Evolutionary conservation across 2,113 vertebrate genomes (phyloP).

Genomic region (Rhinopomastus cyanomelas): DNA sequence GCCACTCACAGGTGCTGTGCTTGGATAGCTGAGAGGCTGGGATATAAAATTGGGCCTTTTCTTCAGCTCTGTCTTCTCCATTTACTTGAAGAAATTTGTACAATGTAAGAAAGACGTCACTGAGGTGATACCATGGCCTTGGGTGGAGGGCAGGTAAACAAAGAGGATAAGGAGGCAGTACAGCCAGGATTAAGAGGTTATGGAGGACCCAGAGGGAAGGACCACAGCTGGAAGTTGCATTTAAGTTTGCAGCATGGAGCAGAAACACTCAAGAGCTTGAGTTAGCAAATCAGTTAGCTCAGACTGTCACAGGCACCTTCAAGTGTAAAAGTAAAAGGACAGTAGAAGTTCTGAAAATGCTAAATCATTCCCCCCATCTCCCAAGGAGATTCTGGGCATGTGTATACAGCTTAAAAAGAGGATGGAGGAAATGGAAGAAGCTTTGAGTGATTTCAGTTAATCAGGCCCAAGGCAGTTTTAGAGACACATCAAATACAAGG

Average conservation of each 20-base stretch:
- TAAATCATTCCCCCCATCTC: neutral
- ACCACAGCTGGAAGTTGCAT: neutral
- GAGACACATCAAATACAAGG: neutral
- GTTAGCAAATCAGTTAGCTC: neutral
- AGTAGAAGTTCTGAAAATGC: neutral
- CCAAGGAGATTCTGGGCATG: neutral
- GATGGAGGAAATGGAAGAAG: constrained; percentile 46
- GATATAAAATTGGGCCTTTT: neutral
- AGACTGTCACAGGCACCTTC: neutral
- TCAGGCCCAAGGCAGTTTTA: constrained; percentile 4
- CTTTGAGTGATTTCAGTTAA: neutral
- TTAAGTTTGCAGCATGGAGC: neutral
- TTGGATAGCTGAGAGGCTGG: neutral
- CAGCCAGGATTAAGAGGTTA: neutral
- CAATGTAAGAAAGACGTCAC: neutral
- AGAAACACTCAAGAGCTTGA: neutral
- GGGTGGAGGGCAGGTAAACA: neutral
- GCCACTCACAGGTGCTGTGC: neutral
- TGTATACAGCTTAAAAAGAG: constrained; percentile 2
- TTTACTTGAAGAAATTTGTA: neutral
- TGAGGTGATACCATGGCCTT: neutral
- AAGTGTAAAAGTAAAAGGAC: neutral
- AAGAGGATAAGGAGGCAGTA: neutral
- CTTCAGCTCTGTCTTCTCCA: neutral
- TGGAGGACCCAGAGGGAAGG: neutral